phyloP scores from a whole-genome alignment of 1,140 invertebrate genomes.

The Sinella curviseta region DNA sequence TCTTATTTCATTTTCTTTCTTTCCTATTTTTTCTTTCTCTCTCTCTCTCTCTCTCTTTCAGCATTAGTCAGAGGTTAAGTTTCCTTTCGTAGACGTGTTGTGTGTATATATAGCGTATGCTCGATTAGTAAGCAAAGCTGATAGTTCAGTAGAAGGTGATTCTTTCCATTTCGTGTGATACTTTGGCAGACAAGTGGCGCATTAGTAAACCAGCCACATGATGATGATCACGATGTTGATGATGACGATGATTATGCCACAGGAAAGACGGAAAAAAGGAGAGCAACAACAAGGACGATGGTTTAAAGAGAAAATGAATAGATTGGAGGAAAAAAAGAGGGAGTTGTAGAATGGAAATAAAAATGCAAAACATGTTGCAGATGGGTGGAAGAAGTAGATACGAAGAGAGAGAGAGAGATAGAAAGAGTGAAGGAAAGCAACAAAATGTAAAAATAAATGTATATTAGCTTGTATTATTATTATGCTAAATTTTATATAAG shows the following conservation, averaged over 20 bases:
- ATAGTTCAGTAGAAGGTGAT: background rate
- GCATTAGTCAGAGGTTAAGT: background rate
- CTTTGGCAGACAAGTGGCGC: background rate
- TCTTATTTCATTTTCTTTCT: too few relatives aligned
- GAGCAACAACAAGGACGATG: too few relatives aligned
- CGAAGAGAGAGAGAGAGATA: background rate
- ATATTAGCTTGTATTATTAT: too few relatives aligned
- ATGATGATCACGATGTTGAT: too few relatives aligned
- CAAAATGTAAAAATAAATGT: background rate
- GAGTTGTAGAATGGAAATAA: background rate
- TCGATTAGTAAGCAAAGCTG: background rate
- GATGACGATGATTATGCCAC: background rate
- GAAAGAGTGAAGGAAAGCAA: background rate
- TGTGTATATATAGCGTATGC: background rate
- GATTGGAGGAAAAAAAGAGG: background rate
- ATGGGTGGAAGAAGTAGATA: background rate
- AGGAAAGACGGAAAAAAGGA: background rate
- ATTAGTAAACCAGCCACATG: slow-evolving; percentile 17
- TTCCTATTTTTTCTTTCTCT: too few relatives aligned
- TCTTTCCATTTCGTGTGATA: slow-evolving; percentile 11
- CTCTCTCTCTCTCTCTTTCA: too few relatives aligned
- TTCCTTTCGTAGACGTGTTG: background rate
- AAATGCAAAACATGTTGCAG: slow-evolving; percentile 23
- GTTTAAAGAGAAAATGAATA: background rate
- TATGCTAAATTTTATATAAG: too few relatives aligned